Conservation (phyloP, 2,797 vertebrate genomes). For the Benthosema pterotum region DNA sequence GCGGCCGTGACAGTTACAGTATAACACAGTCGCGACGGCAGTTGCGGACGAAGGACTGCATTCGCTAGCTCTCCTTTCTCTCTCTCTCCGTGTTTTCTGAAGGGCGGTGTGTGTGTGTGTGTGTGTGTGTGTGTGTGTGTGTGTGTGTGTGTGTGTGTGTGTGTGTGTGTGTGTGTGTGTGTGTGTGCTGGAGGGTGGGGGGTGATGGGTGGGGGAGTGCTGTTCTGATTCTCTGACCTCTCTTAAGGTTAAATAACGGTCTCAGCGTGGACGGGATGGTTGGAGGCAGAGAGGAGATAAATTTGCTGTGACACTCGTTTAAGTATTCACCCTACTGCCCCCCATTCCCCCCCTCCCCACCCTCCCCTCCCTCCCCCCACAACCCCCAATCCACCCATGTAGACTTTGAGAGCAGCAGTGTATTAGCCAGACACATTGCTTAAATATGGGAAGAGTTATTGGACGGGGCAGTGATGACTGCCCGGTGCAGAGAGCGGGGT, state of each 20-base stretch:
- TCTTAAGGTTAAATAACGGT: conserved; percentile 76
- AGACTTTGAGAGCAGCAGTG: conserved; percentile 75
- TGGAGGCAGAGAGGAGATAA: conserved; percentile 66
- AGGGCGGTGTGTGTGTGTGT: no score
- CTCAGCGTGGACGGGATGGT: conserved; percentile 60
- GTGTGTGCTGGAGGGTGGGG: no score
- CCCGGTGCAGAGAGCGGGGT: conserved; percentile 42
- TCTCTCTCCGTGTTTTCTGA: conserved; percentile 11
- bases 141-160: no score
- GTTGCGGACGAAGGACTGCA: no score
- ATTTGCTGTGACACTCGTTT: conserved; percentile 74
- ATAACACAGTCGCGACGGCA: no score
- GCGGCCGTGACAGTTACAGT: no score
- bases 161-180: no score
- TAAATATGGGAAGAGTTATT: conserved; percentile 77
- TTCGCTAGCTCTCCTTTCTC: no score
- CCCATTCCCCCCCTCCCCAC: conserved; percentile 28
- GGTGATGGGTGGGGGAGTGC: conserved; percentile 54
- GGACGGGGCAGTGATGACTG: conserved; percentile 65
- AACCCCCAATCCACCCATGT: conserved; percentile 61
- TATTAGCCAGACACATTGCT: conserved; percentile 71
- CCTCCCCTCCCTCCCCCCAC: no score
- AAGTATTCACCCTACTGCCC: conserved; percentile 18
- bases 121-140: no score
- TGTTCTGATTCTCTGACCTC: conserved; percentile 68